Evolutionary conservation across 2,888 invertebrate species (phyloP), one percentile per base, ranked within the genome.

Genomic region (Girardia tigrina): DNA sequence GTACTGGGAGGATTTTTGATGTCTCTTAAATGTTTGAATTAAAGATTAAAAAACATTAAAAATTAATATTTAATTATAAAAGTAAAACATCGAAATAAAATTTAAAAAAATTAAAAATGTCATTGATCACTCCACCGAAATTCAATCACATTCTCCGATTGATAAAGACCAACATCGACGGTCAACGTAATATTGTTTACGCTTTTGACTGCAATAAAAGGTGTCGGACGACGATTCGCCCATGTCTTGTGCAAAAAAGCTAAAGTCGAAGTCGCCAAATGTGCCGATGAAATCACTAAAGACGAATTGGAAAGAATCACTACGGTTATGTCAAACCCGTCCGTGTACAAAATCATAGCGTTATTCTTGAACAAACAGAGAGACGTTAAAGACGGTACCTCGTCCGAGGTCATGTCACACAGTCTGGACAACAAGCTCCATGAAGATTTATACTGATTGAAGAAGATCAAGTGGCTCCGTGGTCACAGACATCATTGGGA

Each of bases 61-160:
- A n/a, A n/a, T n/a, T n/a, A n/a, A n/a, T n/a, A n/a, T n/a, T n/a
- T n/a, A n/a, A n/a, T n/a, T n/a, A n/a, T n/a, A n/a, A n/a, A n/a
- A n/a, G n/a, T n/a, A n/a, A n/a, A n/a, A n/a, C n/a, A n/a, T n/a
- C n/a, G n/a, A n/a, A n/a, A n/a, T n/a, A n/a, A n/a, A n/a, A n/a
- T n/a, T n/a, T n/a, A n/a, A n/a, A n/a, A n/a, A n/a, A n/a, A n/a
- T n/a, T n/a, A n/a, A n/a, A n/a, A n/a, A n/a, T n/a, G 82, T 71
- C 93, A 86, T 89, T 99, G 86, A 92, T 99, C 80, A 90, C 97
- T 82, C 97, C 98, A 82, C 97, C 97, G 83, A 95, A 95, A 87
- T 98, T 99, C 86, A 97, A 98, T 87, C 98, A 98, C 88, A 98
- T 99, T 89, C 90, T 98, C 88, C 98, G 98, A 94, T 92, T 99